Conservation (phyloP, 2,797 vertebrate species). For the Bradypodion ventrale region DNA sequence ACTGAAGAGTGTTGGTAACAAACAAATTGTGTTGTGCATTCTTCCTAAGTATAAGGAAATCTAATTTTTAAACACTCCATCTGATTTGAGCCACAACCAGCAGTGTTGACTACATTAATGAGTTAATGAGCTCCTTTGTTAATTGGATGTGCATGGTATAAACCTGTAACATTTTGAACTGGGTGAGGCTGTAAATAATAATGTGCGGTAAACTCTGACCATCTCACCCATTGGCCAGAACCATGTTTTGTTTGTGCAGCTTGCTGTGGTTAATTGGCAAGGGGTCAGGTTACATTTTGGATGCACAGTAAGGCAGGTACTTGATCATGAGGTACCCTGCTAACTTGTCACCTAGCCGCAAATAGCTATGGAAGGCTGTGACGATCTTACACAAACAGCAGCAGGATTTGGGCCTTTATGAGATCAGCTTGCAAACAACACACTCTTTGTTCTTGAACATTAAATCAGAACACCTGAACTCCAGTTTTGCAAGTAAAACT, state of each 20-base stretch:
- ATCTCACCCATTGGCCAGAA: neutral
- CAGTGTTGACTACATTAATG: neutral
- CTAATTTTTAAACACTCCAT: neutral
- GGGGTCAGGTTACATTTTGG: too few species aligned
- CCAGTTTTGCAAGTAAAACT: constrained; percentile 37
- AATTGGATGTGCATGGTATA: neutral
- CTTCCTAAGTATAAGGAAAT: neutral
- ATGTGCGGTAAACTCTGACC: neutral
- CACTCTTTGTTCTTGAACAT: constrained; percentile 1
- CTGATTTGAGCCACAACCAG: neutral
- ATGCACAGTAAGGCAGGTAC: too few species aligned
- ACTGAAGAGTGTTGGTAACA: neutral
- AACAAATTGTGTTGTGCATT: neutral
- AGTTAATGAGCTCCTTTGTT: neutral
- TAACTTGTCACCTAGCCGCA: too few species aligned
- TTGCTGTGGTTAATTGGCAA: too few species aligned
- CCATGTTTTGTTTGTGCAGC: too few species aligned
- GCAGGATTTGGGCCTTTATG: neutral
- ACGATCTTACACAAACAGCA: too few species aligned
- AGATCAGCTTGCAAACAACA: neutral
- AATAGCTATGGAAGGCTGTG: too few species aligned
- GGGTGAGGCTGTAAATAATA: neutral
- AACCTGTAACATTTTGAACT: neutral
- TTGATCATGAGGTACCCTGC: too few species aligned
- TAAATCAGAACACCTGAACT: constrained; percentile 25